A percentile compares a stretch with the other conserved stretches of the same genome.
phyloP scores from a whole-genome alignment of 2,113 vertebrate genomes.

The Tor tambroides region DNA sequence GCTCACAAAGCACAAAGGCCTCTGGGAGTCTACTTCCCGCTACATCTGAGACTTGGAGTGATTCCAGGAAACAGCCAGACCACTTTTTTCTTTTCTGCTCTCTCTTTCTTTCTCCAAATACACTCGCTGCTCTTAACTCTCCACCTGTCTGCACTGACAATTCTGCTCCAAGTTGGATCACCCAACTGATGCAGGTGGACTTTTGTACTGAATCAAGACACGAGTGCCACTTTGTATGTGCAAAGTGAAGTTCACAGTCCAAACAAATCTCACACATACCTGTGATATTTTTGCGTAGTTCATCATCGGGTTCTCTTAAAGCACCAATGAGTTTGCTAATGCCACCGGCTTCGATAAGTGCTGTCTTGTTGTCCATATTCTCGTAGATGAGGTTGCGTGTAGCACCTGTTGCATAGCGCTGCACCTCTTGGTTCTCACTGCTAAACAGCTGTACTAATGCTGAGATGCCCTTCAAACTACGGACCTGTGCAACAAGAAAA shows the following conservation, averaged over 20 bases:
- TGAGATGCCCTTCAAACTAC: conserved; percentile 84
- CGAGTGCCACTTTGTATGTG: background rate
- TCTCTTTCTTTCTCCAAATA: background rate
- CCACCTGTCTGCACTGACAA: conserved; percentile 5
- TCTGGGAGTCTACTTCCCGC: conserved; percentile 42
- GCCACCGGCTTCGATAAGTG: conserved; percentile 87
- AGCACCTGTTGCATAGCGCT: conserved; percentile 90
- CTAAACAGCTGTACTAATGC: conserved; percentile 90
- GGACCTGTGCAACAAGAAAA: conserved; percentile 75
- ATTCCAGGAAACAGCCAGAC: conserved; percentile 41
- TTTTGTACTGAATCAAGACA: background rate
- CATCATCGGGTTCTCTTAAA: conserved; percentile 82
- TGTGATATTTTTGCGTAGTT: conserved; percentile 93
- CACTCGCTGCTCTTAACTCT: background rate
- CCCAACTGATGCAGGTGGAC: background rate
- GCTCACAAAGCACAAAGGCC: conserved; percentile 50
- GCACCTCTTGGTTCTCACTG: conserved; percentile 90
- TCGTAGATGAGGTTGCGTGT: conserved; percentile 96
- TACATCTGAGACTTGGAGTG: conserved; percentile 33
- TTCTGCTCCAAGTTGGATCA: background rate
- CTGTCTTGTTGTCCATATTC: conserved; percentile 87
- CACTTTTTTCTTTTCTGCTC: conserved; percentile 11
- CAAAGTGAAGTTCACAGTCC: background rate
- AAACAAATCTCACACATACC: conserved; percentile 69
- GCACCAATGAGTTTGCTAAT: conserved; percentile 83